Evolutionary conservation across 2,113 vertebrate genomes (phyloP).

Genomic region (Ctenomys sociabilis): DNA sequence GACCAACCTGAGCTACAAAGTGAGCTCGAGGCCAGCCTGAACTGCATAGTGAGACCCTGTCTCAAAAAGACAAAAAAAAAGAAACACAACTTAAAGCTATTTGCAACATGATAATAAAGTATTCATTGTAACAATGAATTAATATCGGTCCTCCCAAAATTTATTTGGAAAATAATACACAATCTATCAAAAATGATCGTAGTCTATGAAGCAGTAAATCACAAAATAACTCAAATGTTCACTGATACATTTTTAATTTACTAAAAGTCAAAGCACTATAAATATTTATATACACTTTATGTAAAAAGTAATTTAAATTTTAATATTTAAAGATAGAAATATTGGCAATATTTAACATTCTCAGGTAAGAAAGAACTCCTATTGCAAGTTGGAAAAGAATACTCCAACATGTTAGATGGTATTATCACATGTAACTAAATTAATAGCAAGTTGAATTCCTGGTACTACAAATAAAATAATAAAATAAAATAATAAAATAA

Average conservation of each 20-base stretch:
- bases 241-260: not conserved
- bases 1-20: too few species aligned
- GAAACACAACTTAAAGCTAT: too few species aligned
- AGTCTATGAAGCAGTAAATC: not conserved
- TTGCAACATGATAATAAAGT: not conserved
- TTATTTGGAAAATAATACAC: not conserved
- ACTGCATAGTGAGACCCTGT: too few species aligned
- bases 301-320: not conserved
- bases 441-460: too few species aligned
- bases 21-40: too few species aligned
- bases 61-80: too few species aligned
- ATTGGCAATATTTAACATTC: not conserved
- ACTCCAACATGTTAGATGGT: not conserved
- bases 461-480: too few species aligned
- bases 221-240: not conserved
- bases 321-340: not conserved
- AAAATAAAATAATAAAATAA: too few species aligned
- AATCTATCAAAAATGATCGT: too few species aligned
- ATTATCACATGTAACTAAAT: not conserved
- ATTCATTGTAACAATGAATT: not conserved
- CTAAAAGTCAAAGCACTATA: not conserved
- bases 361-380: not conserved
- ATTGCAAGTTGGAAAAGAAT: not conserved
- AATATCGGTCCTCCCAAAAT: not conserved
- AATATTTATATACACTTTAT: not conserved